Conservation (phyloP, 1,140 invertebrate genomes). For the Ceratosolen fusciceps region DNA sequence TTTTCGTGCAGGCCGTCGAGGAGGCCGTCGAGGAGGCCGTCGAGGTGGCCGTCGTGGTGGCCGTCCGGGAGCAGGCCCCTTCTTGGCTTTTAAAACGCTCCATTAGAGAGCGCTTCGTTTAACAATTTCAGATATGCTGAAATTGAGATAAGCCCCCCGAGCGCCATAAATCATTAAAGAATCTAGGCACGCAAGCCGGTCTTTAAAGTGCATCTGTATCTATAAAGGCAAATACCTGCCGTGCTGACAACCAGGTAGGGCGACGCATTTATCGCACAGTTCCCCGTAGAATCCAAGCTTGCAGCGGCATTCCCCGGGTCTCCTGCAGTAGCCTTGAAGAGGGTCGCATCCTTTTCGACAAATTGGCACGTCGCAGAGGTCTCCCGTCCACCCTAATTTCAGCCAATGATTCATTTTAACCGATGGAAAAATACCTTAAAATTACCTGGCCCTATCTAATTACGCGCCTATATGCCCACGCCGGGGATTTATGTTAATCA, state of each 20-base stretch:
- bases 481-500: too few relatives aligned
- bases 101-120: neutral
- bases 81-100: too few relatives aligned
- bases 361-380: constrained; percentile 91
- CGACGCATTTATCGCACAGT: constrained; percentile 86
- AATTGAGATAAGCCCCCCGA: neutral
- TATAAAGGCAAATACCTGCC: constrained; percentile 77
- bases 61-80: too few relatives aligned
- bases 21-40: too few relatives aligned
- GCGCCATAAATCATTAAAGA: neutral
- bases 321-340: constrained; percentile 92
- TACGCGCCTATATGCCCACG: too few relatives aligned
- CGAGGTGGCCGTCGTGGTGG: too few relatives aligned
- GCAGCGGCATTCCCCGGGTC: constrained; percentile 87
- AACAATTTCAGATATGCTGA: neutral
- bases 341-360: constrained; percentile 92
- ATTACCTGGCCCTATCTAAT: too few relatives aligned
- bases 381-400: constrained; percentile 85
- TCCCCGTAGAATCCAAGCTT: constrained; percentile 89
- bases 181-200: neutral
- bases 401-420: constrained; percentile 51
- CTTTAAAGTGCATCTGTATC: neutral
- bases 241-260: constrained; percentile 87
- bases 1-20: too few relatives aligned
- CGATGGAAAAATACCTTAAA: constrained; percentile 47